A percentile compares a stretch with the other conserved stretches of the same genome.
phyloP scores from a whole-genome alignment of 2,797 vertebrate genomes.

The Hyperoplus immaculatus region DNA sequence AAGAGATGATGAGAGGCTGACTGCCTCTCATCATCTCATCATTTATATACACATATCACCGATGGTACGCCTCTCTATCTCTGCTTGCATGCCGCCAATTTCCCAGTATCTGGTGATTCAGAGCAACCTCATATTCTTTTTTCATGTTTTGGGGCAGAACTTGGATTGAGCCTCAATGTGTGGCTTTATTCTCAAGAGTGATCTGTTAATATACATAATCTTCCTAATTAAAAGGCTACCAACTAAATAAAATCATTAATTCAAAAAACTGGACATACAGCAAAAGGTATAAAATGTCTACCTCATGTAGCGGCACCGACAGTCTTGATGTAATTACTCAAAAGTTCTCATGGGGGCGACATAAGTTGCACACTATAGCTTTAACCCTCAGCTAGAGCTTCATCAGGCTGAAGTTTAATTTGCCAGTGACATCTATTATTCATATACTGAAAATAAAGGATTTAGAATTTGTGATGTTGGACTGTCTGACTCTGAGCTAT shows the following conservation, averaged over 20 bases:
- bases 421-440: slow-evolving; percentile 27
- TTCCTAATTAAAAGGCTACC: too few species aligned
- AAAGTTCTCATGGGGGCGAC: slow-evolving; percentile 6
- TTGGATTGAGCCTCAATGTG: slow-evolving; percentile 36
- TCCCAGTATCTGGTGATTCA: slow-evolving; percentile 36
- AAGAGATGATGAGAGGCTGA: too few species aligned
- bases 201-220: too few species aligned
- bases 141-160: slow-evolving; percentile 25
- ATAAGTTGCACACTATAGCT: slow-evolving; percentile 40
- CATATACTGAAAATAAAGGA: slow-evolving; percentile 12
- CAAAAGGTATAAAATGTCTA: too few species aligned
- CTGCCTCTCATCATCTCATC: slow-evolving; percentile 42
- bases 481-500: not conserved
- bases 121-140: slow-evolving; percentile 16
- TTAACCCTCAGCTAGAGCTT: slow-evolving; percentile 43
- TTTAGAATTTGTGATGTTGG: not conserved
- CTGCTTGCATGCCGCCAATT: slow-evolving; percentile 13
- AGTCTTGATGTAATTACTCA: too few species aligned
- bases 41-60: slow-evolving; percentile 34
- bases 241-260: too few species aligned
- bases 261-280: too few species aligned
- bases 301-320: too few species aligned
- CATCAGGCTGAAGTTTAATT: slow-evolving; percentile 29
- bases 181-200: not conserved
- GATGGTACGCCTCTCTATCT: slow-evolving; percentile 7